These are phyloP conservation scores for Pterophyllum scalare DNA, from an alignment of 2,113 vertebrate species.

Conservation along the genomic window DNA sequence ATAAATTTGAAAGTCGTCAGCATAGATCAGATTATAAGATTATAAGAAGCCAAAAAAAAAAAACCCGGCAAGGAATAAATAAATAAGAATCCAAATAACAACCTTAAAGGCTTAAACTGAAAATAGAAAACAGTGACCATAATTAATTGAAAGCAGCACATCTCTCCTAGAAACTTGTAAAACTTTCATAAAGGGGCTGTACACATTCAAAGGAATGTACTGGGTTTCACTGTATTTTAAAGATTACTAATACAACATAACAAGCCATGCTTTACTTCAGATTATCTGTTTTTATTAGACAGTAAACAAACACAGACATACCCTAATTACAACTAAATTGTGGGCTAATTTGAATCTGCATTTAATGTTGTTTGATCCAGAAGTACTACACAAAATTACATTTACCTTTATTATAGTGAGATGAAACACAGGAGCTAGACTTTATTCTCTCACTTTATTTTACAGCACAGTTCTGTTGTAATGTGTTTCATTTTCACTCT, in stretches of 20 bases:
- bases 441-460: not conserved
- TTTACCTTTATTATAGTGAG: not conserved
- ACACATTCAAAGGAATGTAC: not conserved
- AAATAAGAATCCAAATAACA: not conserved
- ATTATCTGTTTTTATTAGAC: conserved; percentile 1
- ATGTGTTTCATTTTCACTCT: not conserved
- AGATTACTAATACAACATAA: not conserved
- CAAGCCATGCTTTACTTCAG: not conserved
- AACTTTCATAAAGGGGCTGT: not conserved
- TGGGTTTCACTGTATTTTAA: not conserved
- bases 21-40: not conserved
- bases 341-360: not conserved
- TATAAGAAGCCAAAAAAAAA: not conserved
- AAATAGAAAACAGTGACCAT: not conserved
- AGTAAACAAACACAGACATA: not conserved
- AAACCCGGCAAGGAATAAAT: not conserved
- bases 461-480: not conserved
- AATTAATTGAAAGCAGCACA: not conserved
- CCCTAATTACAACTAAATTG: not conserved
- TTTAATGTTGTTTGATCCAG: not conserved
- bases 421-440: not conserved
- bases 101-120: not conserved
- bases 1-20: not conserved
- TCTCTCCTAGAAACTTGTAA: not conserved
- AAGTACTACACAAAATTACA: not conserved